Evolutionary conservation across 2,113 vertebrate genomes (phyloP), one percentile per base, ranked within the genome.

Genomic region (Pionites leucogaster): DNA sequence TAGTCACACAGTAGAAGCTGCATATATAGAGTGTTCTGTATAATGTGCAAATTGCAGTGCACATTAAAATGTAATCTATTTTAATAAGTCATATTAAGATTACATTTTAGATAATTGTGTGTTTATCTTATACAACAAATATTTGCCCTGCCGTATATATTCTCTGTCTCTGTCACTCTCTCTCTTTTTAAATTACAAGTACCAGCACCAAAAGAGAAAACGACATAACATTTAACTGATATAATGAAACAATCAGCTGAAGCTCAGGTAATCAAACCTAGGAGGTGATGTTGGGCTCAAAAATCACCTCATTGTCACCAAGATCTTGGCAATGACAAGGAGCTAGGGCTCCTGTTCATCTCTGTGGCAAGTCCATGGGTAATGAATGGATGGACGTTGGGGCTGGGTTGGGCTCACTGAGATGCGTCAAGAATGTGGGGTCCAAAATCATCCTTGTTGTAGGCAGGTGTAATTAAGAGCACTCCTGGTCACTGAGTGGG

Each of bases 51-150:
- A 98, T 98, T 98, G 97, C 97, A 96, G 91, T 4, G 92, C 97
- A 89, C 98, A 97, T 98, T 98, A 97, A 98, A 98, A 98, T 94
- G 97, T 98, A 98, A 98, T 98, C 97, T 98, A 65, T 97, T 98
- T 96, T 98, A 98, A 98, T 98, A 98, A 98, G 96, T 98, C 97
- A 94, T 97, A 98, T 97, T 97, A 98, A 98, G 98, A 98, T 98
- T 97, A 98, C 97, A 96, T 98, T 98, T 98, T 97, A 98, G 98
- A 98, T 98, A 98, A 98, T 98, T 97, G 94, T 5, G 6, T 96
- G 95, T 98, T 98, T 98, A 98, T 98, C 93, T 89, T 64, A 41
- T 39, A 96, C 92, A 57, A 96, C 95, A 98, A 98, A 97, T 97
- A 97, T 98, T 98, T 98, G 94, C 94, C 94, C 97, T 97, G 96